Conservation (phyloP, 1,140 invertebrate genomes). For the Trichoplusia ni region DNA sequence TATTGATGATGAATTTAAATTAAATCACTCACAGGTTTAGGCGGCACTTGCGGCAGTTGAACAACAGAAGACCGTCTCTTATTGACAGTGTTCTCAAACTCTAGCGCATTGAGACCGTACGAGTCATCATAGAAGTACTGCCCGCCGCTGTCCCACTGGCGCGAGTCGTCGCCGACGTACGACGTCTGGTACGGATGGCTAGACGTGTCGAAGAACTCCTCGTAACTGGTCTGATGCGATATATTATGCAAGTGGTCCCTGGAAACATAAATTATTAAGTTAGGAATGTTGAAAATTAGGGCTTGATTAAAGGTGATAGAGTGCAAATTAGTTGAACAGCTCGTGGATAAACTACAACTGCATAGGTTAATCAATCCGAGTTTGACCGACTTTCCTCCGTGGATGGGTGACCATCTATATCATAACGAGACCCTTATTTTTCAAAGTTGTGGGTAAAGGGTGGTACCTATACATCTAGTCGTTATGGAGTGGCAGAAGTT, state of each 20-base stretch:
- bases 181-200: conserved; percentile 81
- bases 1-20: neutral
- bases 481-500: too few species aligned
- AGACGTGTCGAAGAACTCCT: conserved; percentile 82
- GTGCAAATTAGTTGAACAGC: too few species aligned
- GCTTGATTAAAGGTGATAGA: too few species aligned
- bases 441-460: too few species aligned
- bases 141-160: conserved; percentile 87
- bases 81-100: conserved; percentile 73
- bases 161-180: conserved; percentile 85
- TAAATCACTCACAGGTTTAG: conserved; percentile 60
- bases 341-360: too few species aligned
- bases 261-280: conserved; percentile 30
- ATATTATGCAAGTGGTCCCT: conserved; percentile 78
- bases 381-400: too few species aligned
- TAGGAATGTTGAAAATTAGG: neutral
- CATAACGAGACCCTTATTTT: too few species aligned
- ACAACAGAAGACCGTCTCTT: conserved; percentile 80
- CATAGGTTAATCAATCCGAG: too few species aligned
- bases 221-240: conserved; percentile 77
- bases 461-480: too few species aligned
- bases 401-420: too few species aligned
- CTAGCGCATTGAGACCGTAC: conserved; percentile 68
- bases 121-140: conserved; percentile 72
- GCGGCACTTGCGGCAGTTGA: conserved; percentile 76